These are phyloP conservation scores for Grantiella picta DNA, from an alignment of 2,113 vertebrate genomes.

Conservation along the genomic window DNA sequence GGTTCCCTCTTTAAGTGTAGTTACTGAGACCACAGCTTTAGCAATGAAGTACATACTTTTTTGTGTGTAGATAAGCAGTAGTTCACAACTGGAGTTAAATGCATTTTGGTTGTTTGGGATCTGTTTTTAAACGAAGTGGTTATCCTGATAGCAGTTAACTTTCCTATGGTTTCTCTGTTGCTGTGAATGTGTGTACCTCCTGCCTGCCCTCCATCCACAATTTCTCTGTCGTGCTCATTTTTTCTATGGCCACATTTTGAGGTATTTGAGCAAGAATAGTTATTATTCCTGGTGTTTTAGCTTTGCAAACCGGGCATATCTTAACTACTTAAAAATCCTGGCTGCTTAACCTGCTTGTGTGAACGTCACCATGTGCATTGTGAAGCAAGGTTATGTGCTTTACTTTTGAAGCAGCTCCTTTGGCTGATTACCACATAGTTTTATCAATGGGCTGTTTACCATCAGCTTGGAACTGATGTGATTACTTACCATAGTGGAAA, in stretches of 20 bases:
- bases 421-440: not conserved
- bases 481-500: not conserved
- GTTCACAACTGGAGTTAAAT: not conserved
- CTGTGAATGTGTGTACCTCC: not conserved
- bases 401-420: not conserved
- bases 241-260: not conserved
- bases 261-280: not conserved
- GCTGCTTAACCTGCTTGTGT: not conserved
- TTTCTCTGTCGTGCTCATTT: not conserved
- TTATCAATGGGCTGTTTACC: not conserved
- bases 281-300: not conserved
- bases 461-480: not conserved
- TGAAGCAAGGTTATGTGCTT: not conserved
- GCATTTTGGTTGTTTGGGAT: not conserved
- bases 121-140: not conserved
- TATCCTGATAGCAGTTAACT: not conserved
- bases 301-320: not conserved
- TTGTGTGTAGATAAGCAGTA: not conserved
- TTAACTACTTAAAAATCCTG: not conserved
- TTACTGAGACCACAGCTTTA: not conserved
- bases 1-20: not conserved
- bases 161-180: not conserved
- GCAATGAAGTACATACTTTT: not conserved
- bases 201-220: not conserved
- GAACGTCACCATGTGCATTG: not conserved